These are phyloP conservation scores for Lasioglossum lativentre DNA, from an alignment of 2,888 invertebrate genomes.

Conservation along the genomic window DNA sequence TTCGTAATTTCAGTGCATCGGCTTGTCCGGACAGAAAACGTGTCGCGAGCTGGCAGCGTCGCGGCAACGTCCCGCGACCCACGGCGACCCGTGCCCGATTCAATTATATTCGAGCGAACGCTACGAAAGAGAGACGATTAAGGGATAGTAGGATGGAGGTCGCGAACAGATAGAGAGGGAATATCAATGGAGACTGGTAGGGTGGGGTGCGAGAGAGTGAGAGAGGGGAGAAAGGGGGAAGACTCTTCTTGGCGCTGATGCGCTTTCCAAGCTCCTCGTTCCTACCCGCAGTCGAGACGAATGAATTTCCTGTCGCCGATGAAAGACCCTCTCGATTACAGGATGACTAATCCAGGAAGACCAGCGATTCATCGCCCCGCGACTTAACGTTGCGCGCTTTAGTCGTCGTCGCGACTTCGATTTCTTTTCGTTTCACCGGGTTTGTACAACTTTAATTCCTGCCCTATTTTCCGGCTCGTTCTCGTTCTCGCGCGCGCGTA, in stretches of 20 bases:
- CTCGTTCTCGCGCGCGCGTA: neutral
- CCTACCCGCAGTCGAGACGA: conserved; percentile 32
- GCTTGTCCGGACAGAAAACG: neutral
- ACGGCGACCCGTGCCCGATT: conserved; percentile 26
- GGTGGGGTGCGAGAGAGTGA: neutral
- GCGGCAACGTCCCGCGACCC: neutral
- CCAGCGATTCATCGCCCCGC: conserved; percentile 43
- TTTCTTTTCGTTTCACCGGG: neutral
- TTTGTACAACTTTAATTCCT: neutral
- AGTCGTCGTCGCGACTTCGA: neutral
- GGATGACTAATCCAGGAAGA: conserved; percentile 59
- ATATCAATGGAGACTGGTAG: conserved; percentile 2
- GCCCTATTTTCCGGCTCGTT: neutral
- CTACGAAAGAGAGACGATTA: conserved; percentile 52
- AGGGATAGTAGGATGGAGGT: conserved; percentile 18
- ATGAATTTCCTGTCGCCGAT: conserved; percentile 53
- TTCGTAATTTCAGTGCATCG: neutral
- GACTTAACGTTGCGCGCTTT: neutral
- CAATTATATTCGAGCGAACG: conserved; percentile 53
- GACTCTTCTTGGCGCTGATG: neutral
- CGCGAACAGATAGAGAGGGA: neutral
- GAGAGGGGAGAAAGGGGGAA: neutral
- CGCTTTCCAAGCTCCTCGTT: conserved; percentile 43
- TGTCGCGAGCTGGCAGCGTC: neutral
- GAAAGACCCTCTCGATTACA: conserved; percentile 45